Base-by-base conservation (phyloP, 2,888 invertebrate species). In the Anagyrus pseudococci region DNA sequence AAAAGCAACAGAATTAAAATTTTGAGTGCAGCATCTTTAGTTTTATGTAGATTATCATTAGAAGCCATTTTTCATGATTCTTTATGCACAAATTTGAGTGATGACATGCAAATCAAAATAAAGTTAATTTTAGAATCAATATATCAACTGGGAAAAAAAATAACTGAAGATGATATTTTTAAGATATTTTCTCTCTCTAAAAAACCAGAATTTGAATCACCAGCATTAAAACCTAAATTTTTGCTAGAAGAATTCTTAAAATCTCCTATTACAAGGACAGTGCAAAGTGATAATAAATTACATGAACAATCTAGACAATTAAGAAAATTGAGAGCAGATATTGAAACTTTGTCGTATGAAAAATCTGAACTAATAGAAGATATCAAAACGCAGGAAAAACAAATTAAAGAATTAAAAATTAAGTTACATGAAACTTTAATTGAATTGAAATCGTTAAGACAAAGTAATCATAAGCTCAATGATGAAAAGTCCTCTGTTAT, bases 301-400 rank as follows among this genome's bases (percentile, higher is more conserved):
- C 84, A n/a, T 80, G 84, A 52, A 79, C 75, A 77, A 26, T 77
- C 79, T 64, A 75, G 77, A 4, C 82, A 84, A 70, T 83, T 89
- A 13, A 80, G 85, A 19, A 80, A 83, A 3, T 72, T 89, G 44
- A 84, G 83, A 67, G 84, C 85, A 0, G 86, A 86, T 22, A 75
- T 89, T 6, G 88, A 89, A 68, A 83, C 85, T 0, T 86, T 88
- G 74, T 81, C 85, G 41, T 87, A 85, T 72, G 89, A 89, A 70
- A 86, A 87, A 55, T 83, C 83, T 60, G 88, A 86, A 70, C 72
- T 89, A 19, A 85, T 86, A 61, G 86, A 88, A 29, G 88, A 89
- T 70, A 72, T 89, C 0, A 78, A 81, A 26, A 79, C 82, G 48
- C 85, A 85, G 40, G 83, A 85, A 59, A 80, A 83, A 40, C 85